Conservation (phyloP, 2,888 invertebrate species). For the Ichneumon xanthorius region DNA sequence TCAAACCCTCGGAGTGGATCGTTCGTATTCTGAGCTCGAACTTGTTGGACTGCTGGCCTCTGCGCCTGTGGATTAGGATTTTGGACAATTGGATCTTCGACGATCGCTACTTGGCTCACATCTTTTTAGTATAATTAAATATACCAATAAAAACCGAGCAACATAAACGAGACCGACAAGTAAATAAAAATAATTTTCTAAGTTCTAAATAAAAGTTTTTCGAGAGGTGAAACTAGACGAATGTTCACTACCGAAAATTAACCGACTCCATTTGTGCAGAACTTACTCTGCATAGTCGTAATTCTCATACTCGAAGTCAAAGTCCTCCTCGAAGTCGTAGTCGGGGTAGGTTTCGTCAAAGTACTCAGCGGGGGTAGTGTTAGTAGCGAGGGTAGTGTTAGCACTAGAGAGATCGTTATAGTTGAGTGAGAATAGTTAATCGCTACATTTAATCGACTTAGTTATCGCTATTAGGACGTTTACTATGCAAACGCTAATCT, state of each 20-base stretch:
- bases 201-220: slow-evolving; percentile 1
- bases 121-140: too few relatives aligned
- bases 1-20: slow-evolving; percentile 81
- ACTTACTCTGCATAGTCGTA: slow-evolving; percentile 84
- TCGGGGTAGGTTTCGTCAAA: slow-evolving; percentile 82
- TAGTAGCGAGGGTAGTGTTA: slow-evolving; percentile 83
- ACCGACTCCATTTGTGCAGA: slow-evolving; percentile 32
- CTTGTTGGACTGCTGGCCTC: slow-evolving; percentile 83
- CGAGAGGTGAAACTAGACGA: not conserved
- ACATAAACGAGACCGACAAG: too few relatives aligned
- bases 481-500: not conserved
- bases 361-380: slow-evolving; percentile 81
- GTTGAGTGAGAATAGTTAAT: slow-evolving; percentile 33
- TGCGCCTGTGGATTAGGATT: slow-evolving; percentile 75
- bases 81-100: not conserved
- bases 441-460: slow-evolving; percentile 20
- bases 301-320: slow-evolving; percentile 82
- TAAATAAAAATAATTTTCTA: too few relatives aligned
- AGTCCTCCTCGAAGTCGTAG: slow-evolving; percentile 82
- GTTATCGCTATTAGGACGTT: not conserved
- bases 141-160: too few relatives aligned
- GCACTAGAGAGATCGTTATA: slow-evolving; percentile 75
- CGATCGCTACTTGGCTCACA: not conserved
- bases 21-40: slow-evolving; percentile 82
- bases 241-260: slow-evolving; percentile 19